Base-by-base conservation (phyloP, 1,140 invertebrate species). In the Brachionus plicatilis region DNA sequence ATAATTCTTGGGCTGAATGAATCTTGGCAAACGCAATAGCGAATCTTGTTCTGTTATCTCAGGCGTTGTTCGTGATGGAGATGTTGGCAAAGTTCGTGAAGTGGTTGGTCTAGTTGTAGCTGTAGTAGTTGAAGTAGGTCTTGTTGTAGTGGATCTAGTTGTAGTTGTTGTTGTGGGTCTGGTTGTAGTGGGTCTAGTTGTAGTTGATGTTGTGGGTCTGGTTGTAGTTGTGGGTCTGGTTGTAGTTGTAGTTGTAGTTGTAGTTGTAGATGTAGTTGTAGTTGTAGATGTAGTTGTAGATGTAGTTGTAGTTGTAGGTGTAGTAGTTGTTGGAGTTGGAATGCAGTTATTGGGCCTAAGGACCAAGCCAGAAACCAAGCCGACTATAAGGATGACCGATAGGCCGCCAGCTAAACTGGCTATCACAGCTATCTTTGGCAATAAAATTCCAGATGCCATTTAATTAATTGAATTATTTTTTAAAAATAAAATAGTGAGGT, bases 231-330 rank as follows among this genome's bases (percentile, higher is more conserved):
- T 72, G 85, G 89, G 88, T 84, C 86, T 66, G 85, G 86, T 72
- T 85, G 83, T 41, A 89, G 87, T 85, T 78, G 83, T 87, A 37
- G 87, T 27, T 7, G 84, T 84, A 90, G 88, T 8, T 88, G 88
- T 88, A 90, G 90, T 17, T 87, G 88, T 17, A 89, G 86, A 86
- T 91, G 90, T 76, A 90, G 89, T 85, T 90, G 88, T 72, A 78
- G 89, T 85, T 86, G 90, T 86, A 56, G 88, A 85, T 85, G 88
- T 87, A 85, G 89, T 86, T 86, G 89, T 72, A 85, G 89, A 88
- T 84, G 86, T 68, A 85, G 86, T 72, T 85, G 83, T 41, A 89
- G 87, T 85, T 83, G 83, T 87, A 37, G 87, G 72, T 50, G 89
- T 88, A 7, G 88, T 84, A 29, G 90, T 88, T 50, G 88, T 87